These are phyloP conservation scores for Platygyra sinensis DNA, from an alignment of 64 coral and sea anemone species.

Conservation along the genomic window DNA sequence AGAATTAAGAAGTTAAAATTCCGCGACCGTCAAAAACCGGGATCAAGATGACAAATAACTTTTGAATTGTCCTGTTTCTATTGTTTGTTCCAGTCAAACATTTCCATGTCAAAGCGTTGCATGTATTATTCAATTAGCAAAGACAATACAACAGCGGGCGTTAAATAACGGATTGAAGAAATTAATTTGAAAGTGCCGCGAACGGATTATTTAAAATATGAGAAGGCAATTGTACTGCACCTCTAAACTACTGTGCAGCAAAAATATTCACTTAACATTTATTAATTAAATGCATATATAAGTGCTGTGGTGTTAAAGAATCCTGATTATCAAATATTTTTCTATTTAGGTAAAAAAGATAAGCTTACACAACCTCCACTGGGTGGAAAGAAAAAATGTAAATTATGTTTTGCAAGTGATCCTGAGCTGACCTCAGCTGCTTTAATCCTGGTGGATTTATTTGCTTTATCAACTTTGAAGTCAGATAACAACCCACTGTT, in stretches of 20 bases:
- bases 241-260: no score
- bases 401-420: not conserved
- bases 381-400: not conserved
- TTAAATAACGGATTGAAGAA: not conserved
- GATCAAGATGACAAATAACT: not conserved
- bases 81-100: conserved; percentile 1
- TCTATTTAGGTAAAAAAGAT: not conserved
- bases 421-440: not conserved
- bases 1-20: no score
- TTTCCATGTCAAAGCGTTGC: conserved; percentile 20
- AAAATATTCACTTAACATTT: no score
- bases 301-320: no score
- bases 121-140: not conserved
- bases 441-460: not conserved
- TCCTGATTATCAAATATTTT: not conserved
- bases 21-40: not conserved
- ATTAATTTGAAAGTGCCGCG: not conserved
- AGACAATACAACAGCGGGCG: not conserved
- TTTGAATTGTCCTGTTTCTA: not conserved
- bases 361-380: not conserved
- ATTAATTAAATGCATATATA: no score
- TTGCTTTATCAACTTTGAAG: no score
- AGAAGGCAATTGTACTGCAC: no score
- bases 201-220: not conserved
- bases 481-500: no score